phyloP scores from a whole-genome alignment of 1,140 invertebrate genomes.

The Anastrepha obliqua region DNA sequence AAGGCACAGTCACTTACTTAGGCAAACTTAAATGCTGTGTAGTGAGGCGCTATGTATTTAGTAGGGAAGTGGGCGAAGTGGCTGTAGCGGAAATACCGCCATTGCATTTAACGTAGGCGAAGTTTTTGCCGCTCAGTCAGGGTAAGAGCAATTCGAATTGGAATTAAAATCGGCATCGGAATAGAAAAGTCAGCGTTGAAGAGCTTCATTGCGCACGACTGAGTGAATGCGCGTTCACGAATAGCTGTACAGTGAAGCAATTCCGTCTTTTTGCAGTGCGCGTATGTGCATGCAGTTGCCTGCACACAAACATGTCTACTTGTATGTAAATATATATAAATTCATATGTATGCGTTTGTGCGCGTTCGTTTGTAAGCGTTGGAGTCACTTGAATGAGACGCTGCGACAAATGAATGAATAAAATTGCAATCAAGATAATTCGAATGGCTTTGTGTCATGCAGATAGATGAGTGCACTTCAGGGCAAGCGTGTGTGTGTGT shows the following conservation, averaged over 20 bases:
- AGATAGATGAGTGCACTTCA: constrained; percentile 1
- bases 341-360: background rate
- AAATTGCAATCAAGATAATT: constrained; percentile 50
- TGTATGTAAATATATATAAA: background rate
- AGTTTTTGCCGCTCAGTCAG: background rate
- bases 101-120: background rate
- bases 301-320: background rate
- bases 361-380: background rate
- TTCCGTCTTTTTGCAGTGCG: background rate
- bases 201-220: constrained; percentile 43
- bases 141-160: constrained; percentile 22
- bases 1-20: background rate
- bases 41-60: background rate
- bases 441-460: constrained; percentile 4
- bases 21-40: background rate
- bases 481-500: background rate
- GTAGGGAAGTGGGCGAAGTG: background rate
- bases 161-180: constrained; percentile 41
- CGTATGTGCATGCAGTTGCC: background rate
- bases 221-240: constrained; percentile 22
- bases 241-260: background rate
- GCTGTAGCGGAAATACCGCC: constrained; percentile 11
- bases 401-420: constrained; percentile 41
- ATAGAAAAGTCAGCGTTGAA: constrained; percentile 48
- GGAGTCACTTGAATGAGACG: constrained; percentile 18